A percentile compares a stretch with the other conserved stretches of the same genome.
Conservation (phyloP, 2,888 invertebrate genomes). For the Chloroclystis v-ata region DNA sequence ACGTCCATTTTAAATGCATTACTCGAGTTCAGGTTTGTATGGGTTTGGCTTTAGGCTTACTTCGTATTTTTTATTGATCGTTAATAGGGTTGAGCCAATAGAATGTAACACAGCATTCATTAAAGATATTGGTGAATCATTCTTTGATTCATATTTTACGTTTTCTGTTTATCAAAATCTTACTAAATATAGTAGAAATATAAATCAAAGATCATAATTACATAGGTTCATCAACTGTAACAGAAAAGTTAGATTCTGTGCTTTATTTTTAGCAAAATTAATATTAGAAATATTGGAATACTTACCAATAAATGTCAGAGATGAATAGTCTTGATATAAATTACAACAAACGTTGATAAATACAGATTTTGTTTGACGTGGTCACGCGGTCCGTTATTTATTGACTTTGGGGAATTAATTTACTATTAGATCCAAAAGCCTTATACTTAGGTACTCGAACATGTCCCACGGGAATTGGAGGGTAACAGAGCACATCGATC, state of each 20-base stretch:
- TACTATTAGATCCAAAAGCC: slow-evolving; percentile 16
- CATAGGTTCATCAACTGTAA: too few species aligned
- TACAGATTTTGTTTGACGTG: slow-evolving; percentile 23
- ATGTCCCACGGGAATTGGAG: slow-evolving; percentile 13
- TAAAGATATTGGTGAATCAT: too few species aligned
- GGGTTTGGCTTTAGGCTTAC: background rate
- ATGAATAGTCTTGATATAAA: slow-evolving; percentile 16
- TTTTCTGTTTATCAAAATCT: too few species aligned
- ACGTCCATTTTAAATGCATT: slow-evolving; percentile 37
- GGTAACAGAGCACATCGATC: slow-evolving; percentile 15
- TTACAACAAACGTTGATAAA: slow-evolving; percentile 10
- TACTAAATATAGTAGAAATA: too few species aligned
- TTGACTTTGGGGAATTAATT: slow-evolving; percentile 27
- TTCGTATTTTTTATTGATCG: background rate
- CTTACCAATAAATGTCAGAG: slow-evolving; percentile 12
- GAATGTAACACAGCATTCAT: too few species aligned
- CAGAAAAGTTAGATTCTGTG: too few species aligned
- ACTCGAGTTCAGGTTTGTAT: slow-evolving; percentile 12
- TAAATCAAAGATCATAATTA: too few species aligned
- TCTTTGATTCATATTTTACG: too few species aligned
- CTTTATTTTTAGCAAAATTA: background rate
- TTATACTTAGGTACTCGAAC: slow-evolving; percentile 8
- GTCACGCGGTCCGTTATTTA: slow-evolving; percentile 26
- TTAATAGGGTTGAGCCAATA: background rate
- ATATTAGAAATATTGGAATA: too few species aligned